These are phyloP conservation scores for Drosophila vallismaia DNA, from an alignment of 2,888 invertebrate genomes.

Conservation along the genomic window DNA sequence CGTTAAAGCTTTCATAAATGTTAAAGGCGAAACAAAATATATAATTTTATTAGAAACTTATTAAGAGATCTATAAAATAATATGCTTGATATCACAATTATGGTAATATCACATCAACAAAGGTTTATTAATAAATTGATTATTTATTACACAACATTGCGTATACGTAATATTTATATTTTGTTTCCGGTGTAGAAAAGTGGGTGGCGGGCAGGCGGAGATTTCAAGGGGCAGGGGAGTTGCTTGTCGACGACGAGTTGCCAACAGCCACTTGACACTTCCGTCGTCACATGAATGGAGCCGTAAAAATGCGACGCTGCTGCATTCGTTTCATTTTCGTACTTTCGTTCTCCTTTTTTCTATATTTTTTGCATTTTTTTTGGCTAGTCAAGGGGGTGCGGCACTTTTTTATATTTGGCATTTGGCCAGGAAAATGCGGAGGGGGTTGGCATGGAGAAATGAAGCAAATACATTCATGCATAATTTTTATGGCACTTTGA, in stretches of 20 bases:
- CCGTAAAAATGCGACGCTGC: conserved; percentile 79
- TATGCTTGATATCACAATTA: too few species aligned
- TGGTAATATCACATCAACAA: too few species aligned
- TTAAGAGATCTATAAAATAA: too few species aligned
- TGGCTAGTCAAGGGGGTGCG: conserved; percentile 62
- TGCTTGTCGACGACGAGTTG: conserved; percentile 77
- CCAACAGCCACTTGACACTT: conserved; percentile 79
- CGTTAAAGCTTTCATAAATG: too few species aligned
- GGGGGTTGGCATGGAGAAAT: conserved; percentile 42
- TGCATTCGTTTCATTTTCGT: conserved; percentile 54
- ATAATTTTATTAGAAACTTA: too few species aligned
- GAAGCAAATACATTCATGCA: conserved; percentile 78
- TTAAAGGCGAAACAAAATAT: too few species aligned
- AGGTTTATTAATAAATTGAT: too few species aligned
- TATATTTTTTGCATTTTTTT: conserved; percentile 40
- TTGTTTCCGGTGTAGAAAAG: conserved; percentile 12
- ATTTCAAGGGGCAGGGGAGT: conserved; percentile 56
- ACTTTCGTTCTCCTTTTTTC: conserved; percentile 12
- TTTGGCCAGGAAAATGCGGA: conserved; percentile 62
- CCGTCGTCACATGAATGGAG: conserved; percentile 80
- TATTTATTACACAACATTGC: not conserved
- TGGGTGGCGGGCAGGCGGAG: conserved; percentile 17
- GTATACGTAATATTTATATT: not conserved
- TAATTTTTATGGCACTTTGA: conserved; percentile 73
- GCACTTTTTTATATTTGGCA: conserved; percentile 74